These are phyloP conservation scores for Oreohelix idahoensis DNA, from an alignment of 1,140 invertebrate species.

Conservation along the genomic window DNA sequence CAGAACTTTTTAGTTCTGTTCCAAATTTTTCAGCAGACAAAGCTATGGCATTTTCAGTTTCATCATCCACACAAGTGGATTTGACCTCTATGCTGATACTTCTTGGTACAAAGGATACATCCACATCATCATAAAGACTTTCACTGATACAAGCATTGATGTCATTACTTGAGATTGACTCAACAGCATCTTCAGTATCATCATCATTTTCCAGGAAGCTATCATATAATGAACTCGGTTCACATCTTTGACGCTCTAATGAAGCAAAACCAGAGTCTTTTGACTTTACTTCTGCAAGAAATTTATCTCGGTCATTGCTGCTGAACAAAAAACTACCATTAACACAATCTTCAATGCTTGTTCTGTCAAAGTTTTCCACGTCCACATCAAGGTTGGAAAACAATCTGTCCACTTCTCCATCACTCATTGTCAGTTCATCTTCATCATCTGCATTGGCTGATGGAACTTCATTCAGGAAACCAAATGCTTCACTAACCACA, in stretches of 20 bases:
- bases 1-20: not conserved
- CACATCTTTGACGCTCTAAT: slow-evolving; percentile 13
- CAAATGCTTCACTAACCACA: slow-evolving; percentile 35
- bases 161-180: not conserved
- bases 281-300: slow-evolving; percentile 11
- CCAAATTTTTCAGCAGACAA: not conserved
- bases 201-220: slow-evolving; percentile 16
- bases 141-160: not conserved
- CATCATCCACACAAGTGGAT: slow-evolving; percentile 5
- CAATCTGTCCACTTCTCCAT: not conserved
- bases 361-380: not conserved
- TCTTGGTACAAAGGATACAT: not conserved
- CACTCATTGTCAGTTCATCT: not conserved
- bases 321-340: not conserved
- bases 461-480: slow-evolving; percentile 15
- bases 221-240: not conserved
- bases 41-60: slow-evolving; percentile 6
- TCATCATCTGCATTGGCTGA: not conserved
- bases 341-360: not conserved
- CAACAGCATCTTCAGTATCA: slow-evolving; percentile 6
- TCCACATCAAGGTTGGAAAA: not conserved
- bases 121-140: not conserved
- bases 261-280: slow-evolving; percentile 35
- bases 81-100: slow-evolving; percentile 15
- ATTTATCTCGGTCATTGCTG: not conserved